A percentile compares a stretch with the other conserved stretches of the same genome.
These are phyloP conservation scores for Seira musarum DNA, from an alignment of 2,888 invertebrate species.

Conservation along the genomic window DNA sequence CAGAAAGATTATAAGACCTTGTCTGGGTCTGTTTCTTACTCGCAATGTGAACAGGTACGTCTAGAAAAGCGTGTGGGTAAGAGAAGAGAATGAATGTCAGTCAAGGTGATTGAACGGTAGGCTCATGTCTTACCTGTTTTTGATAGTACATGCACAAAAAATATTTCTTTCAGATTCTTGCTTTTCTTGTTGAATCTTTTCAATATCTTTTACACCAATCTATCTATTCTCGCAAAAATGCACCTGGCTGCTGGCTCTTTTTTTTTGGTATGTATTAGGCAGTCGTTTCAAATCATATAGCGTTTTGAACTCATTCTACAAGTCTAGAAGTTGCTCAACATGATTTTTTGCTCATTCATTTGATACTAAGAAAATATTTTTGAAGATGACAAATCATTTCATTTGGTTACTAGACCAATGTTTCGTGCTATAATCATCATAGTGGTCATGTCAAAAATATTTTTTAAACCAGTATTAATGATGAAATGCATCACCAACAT, in stretches of 20 bases:
- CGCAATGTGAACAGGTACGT: neutral
- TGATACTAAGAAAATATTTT: neutral
- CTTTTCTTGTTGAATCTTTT: constrained; percentile 2
- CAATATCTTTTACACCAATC: constrained; percentile 10
- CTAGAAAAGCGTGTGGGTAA: neutral
- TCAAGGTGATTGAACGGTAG: constrained; percentile 62
- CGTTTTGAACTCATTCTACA: neutral
- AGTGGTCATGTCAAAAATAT: no score
- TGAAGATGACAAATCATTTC: neutral
- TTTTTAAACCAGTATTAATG: no score
- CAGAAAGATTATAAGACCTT: neutral
- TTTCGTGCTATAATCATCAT: no score
- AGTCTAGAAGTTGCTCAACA: neutral
- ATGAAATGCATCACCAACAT: no score
- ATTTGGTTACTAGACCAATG: no score
- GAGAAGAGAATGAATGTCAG: constrained; percentile 55
- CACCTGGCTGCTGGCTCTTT: neutral
- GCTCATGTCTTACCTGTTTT: constrained; percentile 35
- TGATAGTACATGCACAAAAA: neutral
- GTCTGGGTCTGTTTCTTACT: constrained; percentile 4
- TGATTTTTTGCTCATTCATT: constrained; percentile 4
- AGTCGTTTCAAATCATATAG: no score
- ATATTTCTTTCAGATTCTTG: neutral
- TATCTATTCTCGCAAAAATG: neutral
- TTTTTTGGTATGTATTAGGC: neutral